Evolutionary conservation across 92 coral and sea anemone species (phyloP).

Genomic region (Phymanthus crucifer): DNA sequence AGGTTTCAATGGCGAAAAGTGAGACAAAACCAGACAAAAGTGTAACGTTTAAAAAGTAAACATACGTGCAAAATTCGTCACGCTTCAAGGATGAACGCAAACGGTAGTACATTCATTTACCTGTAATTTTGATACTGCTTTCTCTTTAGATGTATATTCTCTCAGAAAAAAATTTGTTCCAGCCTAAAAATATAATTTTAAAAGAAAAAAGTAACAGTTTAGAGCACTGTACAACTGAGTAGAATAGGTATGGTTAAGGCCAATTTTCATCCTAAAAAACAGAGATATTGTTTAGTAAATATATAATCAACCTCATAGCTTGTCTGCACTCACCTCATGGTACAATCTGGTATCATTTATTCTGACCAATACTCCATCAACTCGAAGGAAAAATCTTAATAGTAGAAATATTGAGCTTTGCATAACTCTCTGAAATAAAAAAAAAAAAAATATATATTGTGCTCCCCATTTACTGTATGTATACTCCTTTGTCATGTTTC

Average conservation of each 20-base stretch:
- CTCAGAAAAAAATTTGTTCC: slow-evolving; percentile 79
- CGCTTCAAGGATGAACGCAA: too few relatives aligned
- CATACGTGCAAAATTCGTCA: too few relatives aligned
- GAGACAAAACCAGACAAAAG: too few relatives aligned
- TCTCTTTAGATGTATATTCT: slow-evolving; percentile 92
- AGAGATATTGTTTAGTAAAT: neutral
- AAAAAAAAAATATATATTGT: neutral
- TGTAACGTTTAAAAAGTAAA: too few relatives aligned
- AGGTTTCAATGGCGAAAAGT: too few relatives aligned
- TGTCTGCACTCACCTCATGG: slow-evolving; percentile 62
- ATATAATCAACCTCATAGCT: too few relatives aligned
- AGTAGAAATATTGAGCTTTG: slow-evolving; percentile 84
- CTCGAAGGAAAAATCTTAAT: slow-evolving; percentile 86
- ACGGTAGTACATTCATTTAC: too few relatives aligned
- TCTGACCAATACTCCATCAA: slow-evolving; percentile 91
- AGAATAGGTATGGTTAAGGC: too few relatives aligned
- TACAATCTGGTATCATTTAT: slow-evolving; percentile 94
- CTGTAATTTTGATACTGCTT: slow-evolving; percentile 58
- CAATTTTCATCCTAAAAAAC: too few relatives aligned
- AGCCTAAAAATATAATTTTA: slow-evolving; percentile 49
- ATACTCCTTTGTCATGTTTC: too few relatives aligned
- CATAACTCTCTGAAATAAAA: slow-evolving; percentile 79
- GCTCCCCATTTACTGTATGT: too few relatives aligned
- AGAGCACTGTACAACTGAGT: too few relatives aligned
- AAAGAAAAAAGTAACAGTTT: neutral